A percentile compares a stretch with the other conserved stretches of the same genome.
These are phyloP conservation scores for Andrena minutula DNA, from an alignment of 2,888 invertebrate genomes.

Conservation along the genomic window DNA sequence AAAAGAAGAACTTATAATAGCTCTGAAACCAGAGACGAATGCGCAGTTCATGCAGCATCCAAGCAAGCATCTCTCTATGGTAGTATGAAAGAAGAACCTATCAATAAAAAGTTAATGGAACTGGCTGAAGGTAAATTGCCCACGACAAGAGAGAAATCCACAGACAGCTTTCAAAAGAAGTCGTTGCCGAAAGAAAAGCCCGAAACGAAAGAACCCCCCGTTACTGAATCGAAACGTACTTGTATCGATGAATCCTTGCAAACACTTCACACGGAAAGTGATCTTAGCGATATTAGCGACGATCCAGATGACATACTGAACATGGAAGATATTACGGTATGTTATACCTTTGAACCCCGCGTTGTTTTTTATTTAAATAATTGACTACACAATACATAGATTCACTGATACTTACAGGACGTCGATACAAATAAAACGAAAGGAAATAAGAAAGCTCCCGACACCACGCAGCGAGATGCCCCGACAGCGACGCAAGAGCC, in stretches of 20 bases:
- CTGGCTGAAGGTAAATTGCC: conserved; percentile 82
- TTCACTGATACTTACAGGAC: conserved; percentile 59
- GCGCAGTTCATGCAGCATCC: conserved; percentile 72
- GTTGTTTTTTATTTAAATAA: conserved; percentile 8
- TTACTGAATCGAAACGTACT: conserved; percentile 75
- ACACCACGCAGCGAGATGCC: conserved; percentile 70
- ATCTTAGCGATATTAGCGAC: conserved; percentile 95
- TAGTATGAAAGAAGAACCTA: conserved; percentile 84
- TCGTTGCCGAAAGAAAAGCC: conserved; percentile 80
- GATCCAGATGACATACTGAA: conserved; percentile 95
- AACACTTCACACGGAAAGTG: conserved; percentile 88
- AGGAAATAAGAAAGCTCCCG: conserved; percentile 73
- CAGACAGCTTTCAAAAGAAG: conserved; percentile 81
- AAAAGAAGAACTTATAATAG: conserved; percentile 79
- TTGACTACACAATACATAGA: not conserved
- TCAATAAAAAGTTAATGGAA: conserved; percentile 83
- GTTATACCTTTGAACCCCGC: not conserved
- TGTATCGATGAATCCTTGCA: conserved; percentile 84
- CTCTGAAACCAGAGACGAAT: conserved; percentile 81
- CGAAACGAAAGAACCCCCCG: conserved; percentile 76
- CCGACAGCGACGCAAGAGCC: conserved; percentile 78
- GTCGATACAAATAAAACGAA: conserved; percentile 64
- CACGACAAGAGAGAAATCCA: conserved; percentile 81
- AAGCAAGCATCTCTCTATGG: conserved; percentile 82
- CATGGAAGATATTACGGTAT: conserved; percentile 86